Percentiles rank a stretch among this genome's conserved stretches.
Evolutionary conservation across 1,140 invertebrate genomes (phyloP).

Genomic region (Diachasmimorpha longicaudata): DNA sequence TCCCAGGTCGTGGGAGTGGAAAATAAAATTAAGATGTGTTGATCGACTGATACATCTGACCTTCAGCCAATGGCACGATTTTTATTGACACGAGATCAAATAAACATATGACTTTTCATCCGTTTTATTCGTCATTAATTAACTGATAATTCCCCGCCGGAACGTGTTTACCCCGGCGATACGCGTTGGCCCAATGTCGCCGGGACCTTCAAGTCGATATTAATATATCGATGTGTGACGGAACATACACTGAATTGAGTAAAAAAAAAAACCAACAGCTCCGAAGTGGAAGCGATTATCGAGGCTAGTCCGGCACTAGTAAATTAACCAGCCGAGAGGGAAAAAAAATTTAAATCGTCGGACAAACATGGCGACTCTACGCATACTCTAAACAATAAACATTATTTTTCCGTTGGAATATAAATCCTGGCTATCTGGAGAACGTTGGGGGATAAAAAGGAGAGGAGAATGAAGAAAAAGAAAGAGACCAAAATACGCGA

Average conservation of each 20-base stretch:
- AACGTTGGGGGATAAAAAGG: background rate
- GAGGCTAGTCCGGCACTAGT: too few species aligned
- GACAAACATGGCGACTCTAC: background rate
- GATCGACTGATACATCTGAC: background rate
- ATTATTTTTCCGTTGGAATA: background rate
- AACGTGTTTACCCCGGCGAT: background rate
- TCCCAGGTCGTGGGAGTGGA: background rate
- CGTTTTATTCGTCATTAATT: background rate
- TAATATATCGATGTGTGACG: background rate
- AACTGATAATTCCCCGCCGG: background rate
- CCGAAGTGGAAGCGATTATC: too few species aligned
- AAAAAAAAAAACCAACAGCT: too few species aligned
- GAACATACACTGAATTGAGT: background rate
- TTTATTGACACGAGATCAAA: background rate
- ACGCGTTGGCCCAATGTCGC: background rate
- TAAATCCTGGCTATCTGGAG: background rate
- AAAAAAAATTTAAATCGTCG: background rate
- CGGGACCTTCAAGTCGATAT: background rate
- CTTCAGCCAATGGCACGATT: background rate
- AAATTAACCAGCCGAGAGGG: background rate
- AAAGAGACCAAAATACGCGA: slow-evolving; percentile 20
- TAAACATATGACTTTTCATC: background rate
- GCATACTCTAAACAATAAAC: background rate
- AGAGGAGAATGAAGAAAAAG: background rate
- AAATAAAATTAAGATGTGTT: background rate